These are phyloP conservation scores for Mimumesa dahlbomi DNA, from an alignment of 2,888 invertebrate species.

Conservation along the genomic window DNA sequence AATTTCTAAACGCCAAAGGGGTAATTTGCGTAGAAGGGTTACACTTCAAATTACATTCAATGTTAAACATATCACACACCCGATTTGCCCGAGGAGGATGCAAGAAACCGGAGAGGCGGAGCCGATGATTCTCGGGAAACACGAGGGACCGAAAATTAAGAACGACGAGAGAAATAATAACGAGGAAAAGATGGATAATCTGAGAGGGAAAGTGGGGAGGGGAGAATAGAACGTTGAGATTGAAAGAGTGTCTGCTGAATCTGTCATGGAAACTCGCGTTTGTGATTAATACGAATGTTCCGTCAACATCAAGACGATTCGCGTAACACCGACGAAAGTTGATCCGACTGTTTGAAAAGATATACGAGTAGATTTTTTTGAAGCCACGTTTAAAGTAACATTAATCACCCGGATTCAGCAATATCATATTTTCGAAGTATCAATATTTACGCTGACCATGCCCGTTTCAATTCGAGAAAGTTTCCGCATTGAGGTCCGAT, in stretches of 20 bases:
- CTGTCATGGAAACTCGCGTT: slow-evolving; percentile 49
- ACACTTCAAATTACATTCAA: slow-evolving; percentile 63
- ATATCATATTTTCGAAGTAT: slow-evolving; percentile 9
- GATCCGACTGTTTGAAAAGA: slow-evolving; percentile 55
- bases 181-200: neutral
- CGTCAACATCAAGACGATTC: slow-evolving; percentile 66
- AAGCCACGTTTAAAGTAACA: neutral
- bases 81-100: slow-evolving; percentile 50
- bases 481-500: slow-evolving; percentile 26
- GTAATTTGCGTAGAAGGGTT: slow-evolving; percentile 23
- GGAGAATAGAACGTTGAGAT: slow-evolving; percentile 34
- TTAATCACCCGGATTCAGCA: neutral
- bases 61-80: slow-evolving; percentile 63
- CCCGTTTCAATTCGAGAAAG: slow-evolving; percentile 18
- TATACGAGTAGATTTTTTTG: neutral
- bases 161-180: neutral
- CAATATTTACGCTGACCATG: slow-evolving; percentile 30
- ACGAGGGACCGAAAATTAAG: slow-evolving; percentile 16
- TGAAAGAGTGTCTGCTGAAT: slow-evolving; percentile 49
- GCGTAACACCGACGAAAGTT: slow-evolving; percentile 66
- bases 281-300: slow-evolving; percentile 71
- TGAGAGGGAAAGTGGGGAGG: neutral
- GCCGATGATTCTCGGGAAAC: slow-evolving; percentile 34
- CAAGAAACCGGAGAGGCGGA: slow-evolving; percentile 16
- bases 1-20: slow-evolving; percentile 56